Percentiles rank a stretch among this genome's conserved stretches.
Evolutionary conservation across 2,113 vertebrate species (phyloP).

Genomic region (Pica pica): DNA sequence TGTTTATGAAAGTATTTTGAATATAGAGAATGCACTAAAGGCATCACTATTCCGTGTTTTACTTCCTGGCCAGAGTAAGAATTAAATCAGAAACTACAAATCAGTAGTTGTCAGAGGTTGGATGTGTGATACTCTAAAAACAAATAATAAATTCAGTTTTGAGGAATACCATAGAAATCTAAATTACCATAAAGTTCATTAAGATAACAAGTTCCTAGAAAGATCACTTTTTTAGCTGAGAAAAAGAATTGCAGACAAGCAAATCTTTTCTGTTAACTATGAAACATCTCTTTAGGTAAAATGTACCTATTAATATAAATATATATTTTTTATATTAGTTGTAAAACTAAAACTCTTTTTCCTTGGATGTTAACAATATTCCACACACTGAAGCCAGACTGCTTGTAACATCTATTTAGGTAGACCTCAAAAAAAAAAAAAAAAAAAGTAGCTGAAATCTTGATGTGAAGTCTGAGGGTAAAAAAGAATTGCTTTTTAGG

Average conservation of each 20-base stretch:
- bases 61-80: not conserved
- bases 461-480: not conserved
- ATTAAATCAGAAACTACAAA: not conserved
- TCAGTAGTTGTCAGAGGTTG: not conserved
- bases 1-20: not conserved
- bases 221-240: not conserved
- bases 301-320: not conserved
- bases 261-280: not conserved
- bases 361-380: not conserved
- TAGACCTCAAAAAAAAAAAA: not conserved
- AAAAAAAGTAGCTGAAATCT: not conserved
- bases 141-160: not conserved
- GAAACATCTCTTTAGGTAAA: not conserved
- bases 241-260: not conserved
- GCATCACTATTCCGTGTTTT: not conserved
- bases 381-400: rapidly evolving
- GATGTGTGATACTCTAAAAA: not conserved
- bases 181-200: not conserved
- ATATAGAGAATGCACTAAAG: not conserved
- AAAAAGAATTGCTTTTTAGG: not conserved
- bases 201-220: not conserved
- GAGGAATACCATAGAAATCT: rapidly evolving
- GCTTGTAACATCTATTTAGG: not conserved
- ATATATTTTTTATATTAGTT: not conserved
- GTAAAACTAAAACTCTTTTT: not conserved